phyloP scores from a whole-genome alignment of 2,888 invertebrate species.

The Coecobrya sp. region DNA sequence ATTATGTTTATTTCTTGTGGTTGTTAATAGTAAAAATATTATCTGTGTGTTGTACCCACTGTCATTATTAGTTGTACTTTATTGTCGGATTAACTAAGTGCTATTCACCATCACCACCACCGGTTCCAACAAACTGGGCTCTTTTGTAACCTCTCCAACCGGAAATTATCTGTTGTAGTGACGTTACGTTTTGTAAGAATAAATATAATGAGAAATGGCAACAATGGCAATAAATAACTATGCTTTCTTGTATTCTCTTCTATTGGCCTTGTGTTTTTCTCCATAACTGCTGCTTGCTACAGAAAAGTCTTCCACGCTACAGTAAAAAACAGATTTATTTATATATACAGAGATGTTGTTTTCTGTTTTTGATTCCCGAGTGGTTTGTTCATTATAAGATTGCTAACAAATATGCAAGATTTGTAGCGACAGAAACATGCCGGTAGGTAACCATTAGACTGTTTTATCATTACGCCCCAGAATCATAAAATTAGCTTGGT shows the following conservation, averaged over 20 bases:
- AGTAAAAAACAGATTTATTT: constrained; percentile 4
- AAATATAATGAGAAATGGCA: neutral
- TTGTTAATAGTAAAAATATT: neutral
- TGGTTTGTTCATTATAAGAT: neutral
- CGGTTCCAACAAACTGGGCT: neutral
- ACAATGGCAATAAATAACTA: constrained; percentile 4
- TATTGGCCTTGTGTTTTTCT: neutral
- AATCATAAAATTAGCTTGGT: neutral
- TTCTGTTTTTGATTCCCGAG: neutral
- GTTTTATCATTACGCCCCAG: constrained; percentile 13
- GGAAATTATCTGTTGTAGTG: constrained; percentile 50
- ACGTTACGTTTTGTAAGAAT: neutral
- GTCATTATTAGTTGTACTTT: neutral
- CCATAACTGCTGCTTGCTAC: neutral
- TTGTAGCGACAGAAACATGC: neutral
- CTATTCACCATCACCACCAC: neutral
- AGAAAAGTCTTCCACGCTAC: neutral
- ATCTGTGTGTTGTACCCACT: neutral
- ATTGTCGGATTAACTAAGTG: neutral
- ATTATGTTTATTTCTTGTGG: constrained; percentile 7
- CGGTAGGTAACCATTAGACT: constrained; percentile 4
- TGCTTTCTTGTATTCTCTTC: neutral
- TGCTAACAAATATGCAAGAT: neutral
- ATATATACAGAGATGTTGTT: no score
- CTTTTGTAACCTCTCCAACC: constrained; percentile 34